Base-by-base conservation (phyloP, 2,888 invertebrate species). In the Nezara viridula region DNA sequence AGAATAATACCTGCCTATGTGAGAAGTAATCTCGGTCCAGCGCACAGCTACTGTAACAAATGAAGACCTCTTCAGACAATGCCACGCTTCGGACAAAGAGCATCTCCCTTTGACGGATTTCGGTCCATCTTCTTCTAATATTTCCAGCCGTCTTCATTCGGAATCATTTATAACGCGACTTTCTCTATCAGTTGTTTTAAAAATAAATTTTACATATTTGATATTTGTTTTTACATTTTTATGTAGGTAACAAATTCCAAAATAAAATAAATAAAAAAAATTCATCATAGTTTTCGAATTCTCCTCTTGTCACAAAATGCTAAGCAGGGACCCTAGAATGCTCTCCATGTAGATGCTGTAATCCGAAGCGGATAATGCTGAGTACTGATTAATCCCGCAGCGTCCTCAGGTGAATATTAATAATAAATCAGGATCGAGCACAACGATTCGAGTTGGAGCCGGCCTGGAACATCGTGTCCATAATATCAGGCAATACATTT, bases 21-120 rank as follows among this genome's bases (percentile, higher is more conserved):
- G 37, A 73, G 21, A 73, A 37, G 32, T 14, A 37, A 73, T 73
- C 32, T 37, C 6, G 37, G 32, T 21, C 66, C 19, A 21, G 7
- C 21, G 44, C 44, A 81, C 81, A n/a, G 44, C 10, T 44, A 44
- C 12, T 3, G 12, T 44, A 81, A 81, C 81, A 81, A 81, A 81
- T 47, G 81, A 81, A 81, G 81, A n/a, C n/a, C n/a, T n/a, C n/a
- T 12, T n/a, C 24, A 81, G 81, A 81, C 81, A 81, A 81, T 81
- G 81, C 24, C 4, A n/a, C n/a, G n/a, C 44, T 44, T n/a, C 44
- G 16, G n/a, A 47, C 40, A 40, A 81, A 81, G 44, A 47, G 9
- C 40, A 24, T 14, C 44, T 40, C n/a, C n/a, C n/a, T 40, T 24
- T 5, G 81, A 44, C 40, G 40, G 40, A 32, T 40, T 81, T 81